phyloP scores from a whole-genome alignment of 2,113 vertebrate genomes.

The Odobenus rosmarus region DNA sequence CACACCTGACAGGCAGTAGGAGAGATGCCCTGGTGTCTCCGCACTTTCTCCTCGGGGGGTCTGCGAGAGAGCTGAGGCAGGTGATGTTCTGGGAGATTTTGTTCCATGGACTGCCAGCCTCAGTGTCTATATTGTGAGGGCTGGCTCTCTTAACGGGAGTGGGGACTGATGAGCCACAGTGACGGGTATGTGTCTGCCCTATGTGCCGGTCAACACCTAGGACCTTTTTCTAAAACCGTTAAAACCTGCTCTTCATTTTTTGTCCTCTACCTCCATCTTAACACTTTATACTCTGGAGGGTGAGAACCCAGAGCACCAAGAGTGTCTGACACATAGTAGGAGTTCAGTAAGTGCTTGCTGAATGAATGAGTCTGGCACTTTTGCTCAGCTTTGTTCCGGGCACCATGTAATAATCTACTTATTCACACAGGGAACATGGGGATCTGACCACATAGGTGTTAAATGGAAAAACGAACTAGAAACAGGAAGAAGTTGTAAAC shows the following conservation, averaged over 20 bases:
- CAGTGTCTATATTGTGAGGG: not conserved
- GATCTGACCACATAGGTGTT: not conserved
- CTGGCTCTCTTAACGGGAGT: not conserved
- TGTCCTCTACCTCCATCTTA: not conserved
- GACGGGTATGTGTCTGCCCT: too few relatives aligned
- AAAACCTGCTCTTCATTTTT: not conserved
- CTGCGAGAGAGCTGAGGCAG: not conserved
- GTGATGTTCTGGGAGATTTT: not conserved
- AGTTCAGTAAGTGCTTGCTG: not conserved
- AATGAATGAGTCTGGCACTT: not conserved
- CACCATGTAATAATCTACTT: accelerated
- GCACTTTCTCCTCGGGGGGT: not conserved
- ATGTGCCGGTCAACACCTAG: not conserved
- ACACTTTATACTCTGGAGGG: not conserved
- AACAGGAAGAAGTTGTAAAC: not conserved
- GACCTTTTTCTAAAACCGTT: not conserved
- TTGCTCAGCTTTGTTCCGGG: not conserved
- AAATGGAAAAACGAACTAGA: not conserved
- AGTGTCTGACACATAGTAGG: not conserved
- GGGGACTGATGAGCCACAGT: not conserved
- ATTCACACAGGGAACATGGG: not conserved
- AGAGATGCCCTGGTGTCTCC: not conserved
- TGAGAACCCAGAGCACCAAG: not conserved
- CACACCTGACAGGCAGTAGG: too few relatives aligned
- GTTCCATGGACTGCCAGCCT: not conserved